Evolutionary conservation across 2,888 invertebrate genomes (phyloP).

Genomic region (Nezara viridula): DNA sequence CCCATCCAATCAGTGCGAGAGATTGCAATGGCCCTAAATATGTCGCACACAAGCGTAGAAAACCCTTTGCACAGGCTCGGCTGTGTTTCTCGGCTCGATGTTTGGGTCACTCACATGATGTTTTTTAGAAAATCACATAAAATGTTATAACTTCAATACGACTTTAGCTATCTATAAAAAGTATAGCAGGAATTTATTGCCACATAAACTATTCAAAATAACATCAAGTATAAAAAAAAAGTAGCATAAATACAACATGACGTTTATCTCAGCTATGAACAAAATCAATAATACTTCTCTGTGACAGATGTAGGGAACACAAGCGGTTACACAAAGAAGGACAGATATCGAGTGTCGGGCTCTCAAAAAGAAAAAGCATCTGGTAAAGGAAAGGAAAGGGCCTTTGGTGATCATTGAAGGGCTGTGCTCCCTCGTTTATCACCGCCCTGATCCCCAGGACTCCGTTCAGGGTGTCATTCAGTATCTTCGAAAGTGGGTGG

Average conservation of each 20-base stretch:
- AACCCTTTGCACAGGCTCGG: too few relatives aligned
- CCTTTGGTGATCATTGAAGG: conserved; percentile 21
- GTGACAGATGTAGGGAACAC: not conserved
- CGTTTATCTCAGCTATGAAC: not conserved
- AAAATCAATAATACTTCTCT: not conserved
- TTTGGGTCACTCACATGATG: too few relatives aligned
- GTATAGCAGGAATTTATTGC: too few relatives aligned
- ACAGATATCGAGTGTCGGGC: not conserved
- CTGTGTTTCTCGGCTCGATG: too few relatives aligned
- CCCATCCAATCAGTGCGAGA: too few relatives aligned
- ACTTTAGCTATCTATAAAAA: too few relatives aligned
- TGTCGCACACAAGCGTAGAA: too few relatives aligned
- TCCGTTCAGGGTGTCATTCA: not conserved
- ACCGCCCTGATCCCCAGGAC: not conserved
- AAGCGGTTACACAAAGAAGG: not conserved
- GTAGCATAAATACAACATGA: not conserved
- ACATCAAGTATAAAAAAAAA: not conserved
- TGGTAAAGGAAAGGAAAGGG: not conserved
- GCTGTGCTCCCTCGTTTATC: not conserved
- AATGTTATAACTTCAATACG: too few relatives aligned
- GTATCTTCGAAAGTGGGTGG: not conserved
- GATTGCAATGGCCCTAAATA: too few relatives aligned
- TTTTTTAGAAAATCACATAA: too few relatives aligned
- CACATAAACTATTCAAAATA: too few relatives aligned
- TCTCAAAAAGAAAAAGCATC: not conserved